These are phyloP conservation scores for Lithobates sylvaticus DNA, from an alignment of 2,797 vertebrate genomes.

Conservation along the genomic window DNA sequence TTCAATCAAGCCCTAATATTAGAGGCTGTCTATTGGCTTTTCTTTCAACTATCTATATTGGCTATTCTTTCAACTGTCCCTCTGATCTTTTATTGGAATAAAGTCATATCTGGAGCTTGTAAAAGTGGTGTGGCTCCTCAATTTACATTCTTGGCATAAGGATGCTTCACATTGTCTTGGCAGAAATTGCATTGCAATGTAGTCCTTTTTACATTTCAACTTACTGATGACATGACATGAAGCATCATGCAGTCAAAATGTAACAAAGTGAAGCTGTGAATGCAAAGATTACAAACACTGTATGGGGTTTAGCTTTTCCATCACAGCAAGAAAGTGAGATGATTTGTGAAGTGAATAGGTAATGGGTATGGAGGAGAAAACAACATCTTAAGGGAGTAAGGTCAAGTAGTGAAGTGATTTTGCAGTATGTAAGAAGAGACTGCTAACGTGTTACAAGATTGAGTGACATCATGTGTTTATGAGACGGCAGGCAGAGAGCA, in stretches of 20 bases:
- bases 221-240: neutral
- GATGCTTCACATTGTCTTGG: too few species aligned
- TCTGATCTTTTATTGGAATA: too few species aligned
- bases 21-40: too few species aligned
- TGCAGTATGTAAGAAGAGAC: constrained; percentile 10
- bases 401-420: constrained; percentile 19
- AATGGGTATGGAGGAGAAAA: constrained; percentile 11
- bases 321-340: neutral
- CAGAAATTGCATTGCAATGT: too few species aligned
- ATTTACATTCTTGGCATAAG: too few species aligned
- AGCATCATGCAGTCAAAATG: neutral
- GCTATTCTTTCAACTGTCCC: too few species aligned
- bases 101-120: too few species aligned
- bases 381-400: constrained; percentile 9
- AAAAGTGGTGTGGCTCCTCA: too few species aligned
- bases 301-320: neutral
- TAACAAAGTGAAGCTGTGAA: neutral
- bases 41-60: too few species aligned
- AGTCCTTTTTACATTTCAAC: neutral
- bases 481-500: neutral
- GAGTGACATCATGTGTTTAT: neutral
- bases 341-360: constrained; percentile 13
- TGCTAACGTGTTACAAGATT: constrained; percentile 26
- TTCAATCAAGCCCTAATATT: too few species aligned
- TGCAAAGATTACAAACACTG: neutral